phyloP scores from a whole-genome alignment of 2,888 invertebrate species.

The Cybosia mesomella region DNA sequence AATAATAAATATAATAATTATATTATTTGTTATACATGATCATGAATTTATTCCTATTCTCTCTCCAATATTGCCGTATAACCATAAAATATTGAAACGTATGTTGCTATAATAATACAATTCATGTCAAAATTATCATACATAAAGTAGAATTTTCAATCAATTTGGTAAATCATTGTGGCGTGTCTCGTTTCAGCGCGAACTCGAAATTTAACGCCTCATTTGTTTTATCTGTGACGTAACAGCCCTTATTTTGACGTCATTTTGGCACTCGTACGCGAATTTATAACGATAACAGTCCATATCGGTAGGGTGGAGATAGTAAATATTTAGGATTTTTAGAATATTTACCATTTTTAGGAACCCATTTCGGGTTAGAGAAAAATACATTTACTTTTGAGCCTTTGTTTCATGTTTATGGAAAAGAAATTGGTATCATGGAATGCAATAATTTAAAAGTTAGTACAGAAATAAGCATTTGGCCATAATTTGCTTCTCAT shows the following conservation, averaged over 20 bases:
- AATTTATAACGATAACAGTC: constrained; percentile 40
- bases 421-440: background rate
- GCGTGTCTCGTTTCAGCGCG: constrained; percentile 49
- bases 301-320: constrained; percentile 28
- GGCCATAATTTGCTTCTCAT: too few species aligned
- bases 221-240: constrained; percentile 56
- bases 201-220: constrained; percentile 54
- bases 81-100: background rate
- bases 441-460: too few species aligned
- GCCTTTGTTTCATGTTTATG: background rate
- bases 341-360: too few species aligned
- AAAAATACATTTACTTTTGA: background rate
- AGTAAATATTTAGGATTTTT: constrained; percentile 7
- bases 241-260: constrained; percentile 50
- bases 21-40: too few species aligned
- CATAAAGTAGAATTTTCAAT: constrained; percentile 50
- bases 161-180: constrained; percentile 54
- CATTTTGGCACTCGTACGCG: constrained; percentile 39
- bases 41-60: too few species aligned
- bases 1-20: too few species aligned
- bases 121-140: constrained; percentile 32
- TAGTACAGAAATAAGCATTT: too few species aligned
- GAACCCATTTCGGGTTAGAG: too few species aligned
- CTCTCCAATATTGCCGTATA: background rate
- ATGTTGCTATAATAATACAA: background rate